A percentile compares a stretch with the other conserved stretches of the same genome.
These are phyloP conservation scores for Sandelia bainsii DNA, from an alignment of 2,797 vertebrate species.

Conservation along the genomic window DNA sequence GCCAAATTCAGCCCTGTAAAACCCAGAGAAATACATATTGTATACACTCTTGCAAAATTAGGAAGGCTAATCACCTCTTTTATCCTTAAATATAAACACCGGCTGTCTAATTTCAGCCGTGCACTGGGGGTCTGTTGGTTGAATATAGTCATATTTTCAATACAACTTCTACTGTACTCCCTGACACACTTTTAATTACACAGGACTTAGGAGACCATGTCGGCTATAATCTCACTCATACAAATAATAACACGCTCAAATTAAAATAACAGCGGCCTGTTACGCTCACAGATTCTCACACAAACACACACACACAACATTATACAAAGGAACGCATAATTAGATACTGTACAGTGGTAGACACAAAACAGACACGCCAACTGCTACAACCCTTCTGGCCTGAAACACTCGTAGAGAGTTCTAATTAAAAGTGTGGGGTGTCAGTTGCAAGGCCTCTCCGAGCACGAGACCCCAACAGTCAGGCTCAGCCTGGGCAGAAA, in stretches of 20 bases:
- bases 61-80: conserved; percentile 68
- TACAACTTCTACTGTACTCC: conserved; percentile 30
- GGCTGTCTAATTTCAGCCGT: conserved; percentile 36
- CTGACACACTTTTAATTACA: conserved; percentile 69
- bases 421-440: conserved; percentile 76
- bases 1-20: conserved; percentile 63
- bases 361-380: conserved; percentile 46
- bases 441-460: conserved; percentile 55
- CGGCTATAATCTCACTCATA: conserved; percentile 64
- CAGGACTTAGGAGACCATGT: conserved; percentile 55
- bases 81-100: conserved; percentile 61
- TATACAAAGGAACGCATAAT: conserved; percentile 55
- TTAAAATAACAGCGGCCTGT: conserved; percentile 63
- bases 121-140: conserved; percentile 4
- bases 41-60: conserved; percentile 56
- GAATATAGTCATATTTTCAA: conserved; percentile 29
- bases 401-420: conserved; percentile 37
- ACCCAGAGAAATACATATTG: conserved; percentile 57
- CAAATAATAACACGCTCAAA: conserved; percentile 73
- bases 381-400: conserved; percentile 41
- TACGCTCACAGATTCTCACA: conserved; percentile 47
- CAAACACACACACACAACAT: conserved; percentile 22
- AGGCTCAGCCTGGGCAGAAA: conserved; percentile 16
- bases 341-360: conserved; percentile 48
- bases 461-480: conserved; percentile 40